Percentiles rank a stretch among this genome's conserved stretches.
Evolutionary conservation across 2,888 invertebrate genomes (phyloP).

Genomic region (Pilophorus perplexus): DNA sequence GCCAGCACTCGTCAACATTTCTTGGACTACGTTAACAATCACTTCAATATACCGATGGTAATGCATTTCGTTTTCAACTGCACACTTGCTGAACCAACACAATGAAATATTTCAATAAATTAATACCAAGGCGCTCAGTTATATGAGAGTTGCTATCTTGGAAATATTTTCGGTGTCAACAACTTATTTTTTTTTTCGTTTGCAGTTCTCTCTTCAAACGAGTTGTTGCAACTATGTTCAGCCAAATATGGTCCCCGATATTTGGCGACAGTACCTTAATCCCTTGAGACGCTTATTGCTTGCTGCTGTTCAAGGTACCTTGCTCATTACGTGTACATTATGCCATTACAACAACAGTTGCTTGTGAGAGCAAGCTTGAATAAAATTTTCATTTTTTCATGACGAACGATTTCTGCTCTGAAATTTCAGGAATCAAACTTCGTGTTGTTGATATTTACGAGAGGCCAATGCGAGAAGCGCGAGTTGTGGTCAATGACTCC

Average conservation of each 20-base stretch:
- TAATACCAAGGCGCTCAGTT: too few relatives aligned
- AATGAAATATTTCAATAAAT: too few relatives aligned
- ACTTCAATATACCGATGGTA: slow-evolving; percentile 15
- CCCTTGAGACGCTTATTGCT: slow-evolving; percentile 51
- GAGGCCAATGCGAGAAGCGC: slow-evolving; percentile 68
- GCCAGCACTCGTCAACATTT: slow-evolving; percentile 12
- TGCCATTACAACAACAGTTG: too few relatives aligned
- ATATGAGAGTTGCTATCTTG: too few relatives aligned
- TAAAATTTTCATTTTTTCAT: too few relatives aligned
- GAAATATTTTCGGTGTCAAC: too few relatives aligned
- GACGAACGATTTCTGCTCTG: too few relatives aligned
- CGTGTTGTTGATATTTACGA: slow-evolving; percentile 65
- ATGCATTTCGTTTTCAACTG: background rate
- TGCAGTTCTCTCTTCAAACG: slow-evolving; percentile 48
- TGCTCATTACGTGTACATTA: background rate
- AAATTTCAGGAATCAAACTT: slow-evolving; percentile 62
- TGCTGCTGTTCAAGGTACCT: slow-evolving; percentile 47
- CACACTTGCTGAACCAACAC: background rate
- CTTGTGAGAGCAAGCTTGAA: too few relatives aligned
- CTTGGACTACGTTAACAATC: slow-evolving; percentile 4
- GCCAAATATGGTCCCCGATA: slow-evolving; percentile 50
- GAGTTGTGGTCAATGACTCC: slow-evolving; percentile 62
- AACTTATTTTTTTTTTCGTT: background rate
- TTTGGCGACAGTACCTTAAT: slow-evolving; percentile 53
- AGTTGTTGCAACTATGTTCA: slow-evolving; percentile 49